Evolutionary conservation across 2,113 vertebrate species (phyloP), one percentile per base, ranked within the genome.

Genomic region (Pithys albifrons): DNA sequence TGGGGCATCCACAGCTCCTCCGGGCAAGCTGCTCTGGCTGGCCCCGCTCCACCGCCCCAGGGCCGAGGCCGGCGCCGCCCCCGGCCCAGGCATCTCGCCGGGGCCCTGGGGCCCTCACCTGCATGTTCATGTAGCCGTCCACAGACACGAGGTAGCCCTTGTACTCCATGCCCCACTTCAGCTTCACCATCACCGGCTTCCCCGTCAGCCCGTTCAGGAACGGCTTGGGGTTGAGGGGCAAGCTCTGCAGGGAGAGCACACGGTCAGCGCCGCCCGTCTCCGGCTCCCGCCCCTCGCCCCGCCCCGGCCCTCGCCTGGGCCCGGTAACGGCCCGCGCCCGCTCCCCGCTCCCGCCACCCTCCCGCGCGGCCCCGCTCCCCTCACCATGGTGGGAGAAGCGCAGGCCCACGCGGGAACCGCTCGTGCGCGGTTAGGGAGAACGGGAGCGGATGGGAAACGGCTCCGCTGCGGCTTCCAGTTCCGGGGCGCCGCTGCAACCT

Each of bases 81-180:
- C 25, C 22, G 13, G 41, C 41, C 41, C 41, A 41, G 41, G 41
- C 41, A 12, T 41, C 41, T 41, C 41, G 41, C 41, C 41, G 29
- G 39, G 37, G 43, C 10, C 12, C 19, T 29, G 8, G 41, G 7
- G 3, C 25, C 9, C 97, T 96, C 95, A 99, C 99, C 99, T 99
- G 99, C 99, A 99, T 99, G 91, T 99, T 99, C 99, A 99, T 99
- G 97, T 99, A 99, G 51, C 99, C 99, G 31, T 99, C 99, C 65
- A 99, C 99, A 14, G 99, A 99, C 14, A 99, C 99, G 70, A 99
- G 98, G 97, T 99, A 99, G 66, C 99, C 99, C 82, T 99, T 99
- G 94, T 99, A 99, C 96, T 99, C 99, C 99, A 99, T 99, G 1
- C 99, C 99, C 99, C 99, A 99, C 98, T 99, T 99, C 85, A 99